These are phyloP conservation scores for Okamejei kenojei DNA, from an alignment of 2,797 vertebrate species.

Conservation along the genomic window DNA sequence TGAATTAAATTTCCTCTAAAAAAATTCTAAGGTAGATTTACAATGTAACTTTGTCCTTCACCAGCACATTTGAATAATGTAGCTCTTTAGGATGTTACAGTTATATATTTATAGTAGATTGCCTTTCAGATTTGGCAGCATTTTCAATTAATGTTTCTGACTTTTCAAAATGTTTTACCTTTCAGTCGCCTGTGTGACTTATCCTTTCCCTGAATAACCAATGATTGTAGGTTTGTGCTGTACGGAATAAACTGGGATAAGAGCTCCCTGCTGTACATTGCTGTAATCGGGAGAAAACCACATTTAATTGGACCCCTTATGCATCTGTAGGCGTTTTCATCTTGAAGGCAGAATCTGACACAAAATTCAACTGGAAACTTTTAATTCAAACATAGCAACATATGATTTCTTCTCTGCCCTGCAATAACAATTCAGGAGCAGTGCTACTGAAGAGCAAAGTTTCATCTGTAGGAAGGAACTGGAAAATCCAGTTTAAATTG, in stretches of 20 bases:
- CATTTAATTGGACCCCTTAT: background rate
- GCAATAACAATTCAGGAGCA: background rate
- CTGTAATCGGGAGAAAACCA: background rate
- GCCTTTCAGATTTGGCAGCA: background rate
- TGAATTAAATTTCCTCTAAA: no score
- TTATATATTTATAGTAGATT: background rate
- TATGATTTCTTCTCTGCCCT: background rate
- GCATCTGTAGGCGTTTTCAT: conserved; percentile 11
- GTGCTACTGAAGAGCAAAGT: background rate
- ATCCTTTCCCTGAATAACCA: background rate
- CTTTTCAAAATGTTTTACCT: background rate
- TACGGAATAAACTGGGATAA: background rate
- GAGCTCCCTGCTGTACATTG: background rate
- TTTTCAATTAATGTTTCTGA: background rate
- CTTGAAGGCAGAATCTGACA: background rate
- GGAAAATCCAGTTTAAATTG: no score
- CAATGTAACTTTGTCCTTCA: no score
- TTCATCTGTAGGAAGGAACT: no score
- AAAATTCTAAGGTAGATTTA: no score
- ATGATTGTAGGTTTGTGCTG: background rate
- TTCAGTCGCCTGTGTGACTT: background rate
- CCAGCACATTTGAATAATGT: no score
- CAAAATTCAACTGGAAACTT: background rate
- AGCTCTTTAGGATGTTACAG: no score
- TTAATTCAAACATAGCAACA: background rate